Percentiles rank a stretch among this genome's conserved stretches.
Conservation (phyloP, 1,140 invertebrate species). For the Bombus waltoni region DNA sequence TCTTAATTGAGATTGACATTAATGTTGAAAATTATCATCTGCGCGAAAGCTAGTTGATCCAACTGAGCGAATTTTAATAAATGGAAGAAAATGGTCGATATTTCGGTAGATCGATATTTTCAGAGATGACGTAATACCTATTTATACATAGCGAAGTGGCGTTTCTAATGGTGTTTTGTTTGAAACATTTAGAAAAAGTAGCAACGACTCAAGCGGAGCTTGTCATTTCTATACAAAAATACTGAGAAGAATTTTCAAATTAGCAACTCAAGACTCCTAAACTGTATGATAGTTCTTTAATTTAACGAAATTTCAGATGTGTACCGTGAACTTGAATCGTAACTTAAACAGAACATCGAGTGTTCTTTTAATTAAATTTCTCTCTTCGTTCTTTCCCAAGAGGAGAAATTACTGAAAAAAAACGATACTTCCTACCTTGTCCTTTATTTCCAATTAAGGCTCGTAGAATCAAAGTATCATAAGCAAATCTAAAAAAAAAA, state of each 20-base stretch:
- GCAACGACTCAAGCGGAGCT: no score
- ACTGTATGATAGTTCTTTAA: neutral
- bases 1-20: neutral
- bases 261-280: neutral
- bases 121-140: neutral
- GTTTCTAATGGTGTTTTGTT: no score
- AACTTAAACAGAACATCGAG: neutral
- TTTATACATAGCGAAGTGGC: no score
- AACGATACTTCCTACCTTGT: neutral
- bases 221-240: no score
- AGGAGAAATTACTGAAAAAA: neutral
- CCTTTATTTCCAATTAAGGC: neutral
- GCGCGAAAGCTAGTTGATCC: neutral
- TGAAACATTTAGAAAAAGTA: no score
- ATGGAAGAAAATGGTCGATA: neutral
- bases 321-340: neutral
- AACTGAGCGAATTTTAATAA: neutral
- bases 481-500: neutral
- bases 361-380: neutral
- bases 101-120: neutral
- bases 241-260: neutral
- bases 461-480: neutral
- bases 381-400: neutral
- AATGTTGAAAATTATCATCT: neutral
- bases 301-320: neutral